A percentile compares a stretch with the other conserved stretches of the same genome.
Evolutionary conservation across 2,888 invertebrate genomes (phyloP).

Genomic region (Drosophila siamana): DNA sequence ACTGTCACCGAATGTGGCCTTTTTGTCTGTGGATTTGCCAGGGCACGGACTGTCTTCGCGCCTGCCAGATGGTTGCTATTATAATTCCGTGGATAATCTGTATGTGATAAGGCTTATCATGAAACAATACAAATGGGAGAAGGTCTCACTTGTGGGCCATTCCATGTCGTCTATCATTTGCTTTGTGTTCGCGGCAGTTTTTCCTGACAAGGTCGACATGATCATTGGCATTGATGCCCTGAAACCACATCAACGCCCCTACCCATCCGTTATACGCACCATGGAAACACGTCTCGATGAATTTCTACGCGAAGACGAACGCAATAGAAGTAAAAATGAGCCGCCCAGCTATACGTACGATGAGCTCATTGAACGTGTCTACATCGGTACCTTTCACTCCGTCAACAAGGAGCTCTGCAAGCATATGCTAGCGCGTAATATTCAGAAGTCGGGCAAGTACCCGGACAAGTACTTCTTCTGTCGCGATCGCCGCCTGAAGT

Average conservation of each 20-base stretch:
- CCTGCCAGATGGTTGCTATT: slow-evolving; percentile 87
- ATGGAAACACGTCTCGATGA: slow-evolving; percentile 85
- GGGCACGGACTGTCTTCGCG: slow-evolving; percentile 91
- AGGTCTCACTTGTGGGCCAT: slow-evolving; percentile 89
- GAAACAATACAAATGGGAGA: slow-evolving; percentile 89
- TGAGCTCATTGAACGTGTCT: slow-evolving; percentile 88
- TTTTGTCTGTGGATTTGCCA: slow-evolving; percentile 89
- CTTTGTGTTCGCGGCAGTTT: slow-evolving; percentile 88
- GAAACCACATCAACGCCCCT: slow-evolving; percentile 82
- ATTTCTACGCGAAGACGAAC: slow-evolving; percentile 86
- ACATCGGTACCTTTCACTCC: slow-evolving; percentile 87
- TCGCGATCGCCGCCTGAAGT: slow-evolving; percentile 89
- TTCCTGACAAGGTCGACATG: slow-evolving; percentile 85
- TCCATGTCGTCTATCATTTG: slow-evolving; percentile 89
- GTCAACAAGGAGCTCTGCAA: slow-evolving; percentile 87
- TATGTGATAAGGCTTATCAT: slow-evolving; percentile 87
- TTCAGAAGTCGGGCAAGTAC: slow-evolving; percentile 86
- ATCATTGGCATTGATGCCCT: slow-evolving; percentile 83
- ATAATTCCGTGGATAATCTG: slow-evolving; percentile 84
- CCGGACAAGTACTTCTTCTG: slow-evolving; percentile 88
- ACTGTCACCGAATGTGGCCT: slow-evolving; percentile 86
- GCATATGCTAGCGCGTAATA: slow-evolving; percentile 87
- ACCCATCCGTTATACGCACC: slow-evolving; percentile 76
- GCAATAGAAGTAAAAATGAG: slow-evolving; percentile 84
- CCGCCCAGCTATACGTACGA: slow-evolving; percentile 89